Base-by-base conservation (phyloP, 2,113 vertebrate genomes). In the Xerus inauris region DNA sequence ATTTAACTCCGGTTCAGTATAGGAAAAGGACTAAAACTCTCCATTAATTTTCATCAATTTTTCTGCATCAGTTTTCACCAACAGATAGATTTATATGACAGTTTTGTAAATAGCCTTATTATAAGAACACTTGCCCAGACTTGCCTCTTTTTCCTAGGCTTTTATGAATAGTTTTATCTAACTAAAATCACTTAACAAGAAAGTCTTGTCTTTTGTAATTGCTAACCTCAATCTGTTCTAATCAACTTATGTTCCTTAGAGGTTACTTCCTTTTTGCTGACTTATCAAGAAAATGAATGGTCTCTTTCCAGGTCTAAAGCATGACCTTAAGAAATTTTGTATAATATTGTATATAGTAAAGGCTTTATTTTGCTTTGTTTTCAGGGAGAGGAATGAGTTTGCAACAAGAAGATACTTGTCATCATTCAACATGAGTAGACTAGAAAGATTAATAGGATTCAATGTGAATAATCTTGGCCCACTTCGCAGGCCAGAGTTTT, bases 371-470 rank as follows among this genome's bases (percentile, higher is more conserved):
- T 65, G 22, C 59, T 20, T 92, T 67, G 8, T 73, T 88, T 64
- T 96, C n/a, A 35, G 24, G 59, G 35, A 88, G 47, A 97, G 59
- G 14, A 91, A 49, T 94, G 54, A 57, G 14, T 88, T 26, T 85
- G 12, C 67, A 94, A 65, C 96, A 97, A 93, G 94, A 76, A 88
- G 69, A 26, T 5, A 84, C 96, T 96, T 97, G 96, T 92, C 76
- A 93, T 75, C 57, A 45, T 64, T 89, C 49, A 79, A 59, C 93
- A 67, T 65, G 69, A 89, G 45, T 62, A 81, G 59, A 97, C 77
- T 71, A 35, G 77, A 91, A 90, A 77, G 54, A 92, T 91, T 16
- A 51, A 57, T 62, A 73, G 77, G 77, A 90, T 12, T 95, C 85
- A 77, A 0, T 38, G 5, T 85, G 42, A 96, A 80, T 83, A 90